Evolutionary conservation across 2,888 invertebrate genomes (phyloP), one percentile per base, ranked within the genome.

Genomic region (Bhutanitis thaidina): DNA sequence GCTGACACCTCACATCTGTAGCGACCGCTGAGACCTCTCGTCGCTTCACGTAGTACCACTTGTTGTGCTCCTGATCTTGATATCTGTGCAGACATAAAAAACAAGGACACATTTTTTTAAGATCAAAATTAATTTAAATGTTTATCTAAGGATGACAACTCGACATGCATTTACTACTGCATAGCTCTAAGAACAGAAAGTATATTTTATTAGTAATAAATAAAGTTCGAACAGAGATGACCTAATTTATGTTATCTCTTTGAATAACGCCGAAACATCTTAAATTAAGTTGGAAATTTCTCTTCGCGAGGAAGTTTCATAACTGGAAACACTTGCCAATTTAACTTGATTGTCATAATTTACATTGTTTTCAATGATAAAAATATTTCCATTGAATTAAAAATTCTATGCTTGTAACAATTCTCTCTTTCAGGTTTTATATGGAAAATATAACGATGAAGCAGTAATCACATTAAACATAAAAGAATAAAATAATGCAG

Each of bases 1-100:
- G 93, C 92, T 0, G 94, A 94, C 7, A 95, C 94, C 71, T 94
- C 94, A 69, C 95, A 94, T 50, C 92, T 91, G 74, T 94, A 95
- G 63, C 91, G 91, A 12, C 94, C 94, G 54, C 93, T 92, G 56
- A 93, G 90, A 55, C 92, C 90, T 38, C 92, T 90, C 47, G 92
- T 91, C 4, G 94, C 93, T 54, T 93, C 92, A 25, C 92, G 89
- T 49, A 95, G 78, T 27, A 94, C 93, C 39, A 95, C 93, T 65
- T 92, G 90, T 71, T 92, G 91, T 1, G 91, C 91, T 37, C 91
- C 93, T 0, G 93, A 93, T 53, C 92, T 88, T 25, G 91, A 91
- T 56, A 93, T 82, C 93, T 93, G 79, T 37, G 27, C 32, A 53
- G 29, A 49, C 3, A 35, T 20, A 25, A 12, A 12, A 32, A n/a